Conservation (phyloP, 1,140 invertebrate genomes). For the Formica exsecta region DNA sequence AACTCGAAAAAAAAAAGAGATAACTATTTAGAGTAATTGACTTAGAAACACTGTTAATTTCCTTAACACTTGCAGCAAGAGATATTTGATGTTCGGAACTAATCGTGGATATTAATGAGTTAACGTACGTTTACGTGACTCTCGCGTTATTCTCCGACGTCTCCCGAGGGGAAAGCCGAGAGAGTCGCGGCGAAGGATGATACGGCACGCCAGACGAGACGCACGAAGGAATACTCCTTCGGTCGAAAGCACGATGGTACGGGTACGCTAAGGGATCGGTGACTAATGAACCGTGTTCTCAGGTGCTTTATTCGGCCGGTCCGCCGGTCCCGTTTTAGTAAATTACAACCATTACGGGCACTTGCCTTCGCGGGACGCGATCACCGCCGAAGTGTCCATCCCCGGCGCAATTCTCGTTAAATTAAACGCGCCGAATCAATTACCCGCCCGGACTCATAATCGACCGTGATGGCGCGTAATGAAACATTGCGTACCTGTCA, state of each 20-base stretch:
- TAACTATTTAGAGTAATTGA: background rate
- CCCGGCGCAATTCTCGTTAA: constrained; percentile 83
- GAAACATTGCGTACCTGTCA: constrained; percentile 72
- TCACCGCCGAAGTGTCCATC: constrained; percentile 81
- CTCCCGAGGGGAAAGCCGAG: constrained; percentile 41
- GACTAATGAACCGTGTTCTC: constrained; percentile 81
- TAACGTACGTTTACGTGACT: background rate
- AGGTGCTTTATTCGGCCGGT: constrained; percentile 80
- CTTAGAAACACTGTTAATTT: background rate
- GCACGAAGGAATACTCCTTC: constrained; percentile 39
- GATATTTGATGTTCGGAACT: background rate
- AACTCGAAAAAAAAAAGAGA: background rate
- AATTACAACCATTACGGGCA: constrained; percentile 85
- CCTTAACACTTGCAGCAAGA: background rate
- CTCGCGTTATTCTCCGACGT: constrained; percentile 32
- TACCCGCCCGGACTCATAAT: constrained; percentile 76
- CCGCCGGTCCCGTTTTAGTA: constrained; percentile 82
- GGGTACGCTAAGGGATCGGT: constrained; percentile 67
- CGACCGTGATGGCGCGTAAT: constrained; percentile 70
- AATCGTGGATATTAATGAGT: constrained; percentile 34
- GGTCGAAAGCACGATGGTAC: constrained; percentile 47
- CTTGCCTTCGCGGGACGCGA: constrained; percentile 81
- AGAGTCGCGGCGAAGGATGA: constrained; percentile 58
- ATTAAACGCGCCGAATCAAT: constrained; percentile 86
- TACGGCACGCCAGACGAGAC: constrained; percentile 8